phyloP scores from a whole-genome alignment of 2,888 invertebrate species.

The Lycia hirtaria region DNA sequence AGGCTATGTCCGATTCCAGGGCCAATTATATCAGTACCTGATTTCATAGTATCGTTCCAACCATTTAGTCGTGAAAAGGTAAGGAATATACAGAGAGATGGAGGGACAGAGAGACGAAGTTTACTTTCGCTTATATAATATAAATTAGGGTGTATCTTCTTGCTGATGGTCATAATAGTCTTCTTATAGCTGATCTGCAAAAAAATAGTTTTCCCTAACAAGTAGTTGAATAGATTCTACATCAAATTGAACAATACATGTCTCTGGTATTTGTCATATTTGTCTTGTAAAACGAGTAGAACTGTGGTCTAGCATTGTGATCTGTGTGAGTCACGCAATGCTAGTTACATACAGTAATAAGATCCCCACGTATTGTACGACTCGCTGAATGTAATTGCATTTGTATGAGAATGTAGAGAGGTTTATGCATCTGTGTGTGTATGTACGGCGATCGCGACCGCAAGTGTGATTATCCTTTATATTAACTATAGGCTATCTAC shows the following conservation, averaged over 20 bases:
- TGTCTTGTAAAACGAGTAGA: constrained; percentile 22
- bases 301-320: constrained; percentile 39
- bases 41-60: too few species aligned
- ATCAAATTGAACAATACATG: not conserved
- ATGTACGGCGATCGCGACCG: not conserved
- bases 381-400: constrained; percentile 4
- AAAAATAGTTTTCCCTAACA: not conserved
- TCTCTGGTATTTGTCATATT: not conserved
- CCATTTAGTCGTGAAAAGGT: too few species aligned
- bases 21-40: too few species aligned
- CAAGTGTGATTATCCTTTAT: not conserved
- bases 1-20: too few species aligned
- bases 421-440: not conserved
- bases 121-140: too few species aligned
- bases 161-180: too few species aligned
- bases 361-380: constrained; percentile 31
- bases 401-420: not conserved
- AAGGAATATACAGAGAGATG: too few species aligned
- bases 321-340: constrained; percentile 46
- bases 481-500: not conserved
- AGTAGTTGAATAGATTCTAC: constrained; percentile 3
- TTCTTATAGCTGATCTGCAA: not conserved
- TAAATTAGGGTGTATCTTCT: too few species aligned
- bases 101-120: too few species aligned
- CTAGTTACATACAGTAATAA: constrained; percentile 36